Conservation (phyloP, 2,888 invertebrate species). For the Eupeodes luniger region DNA sequence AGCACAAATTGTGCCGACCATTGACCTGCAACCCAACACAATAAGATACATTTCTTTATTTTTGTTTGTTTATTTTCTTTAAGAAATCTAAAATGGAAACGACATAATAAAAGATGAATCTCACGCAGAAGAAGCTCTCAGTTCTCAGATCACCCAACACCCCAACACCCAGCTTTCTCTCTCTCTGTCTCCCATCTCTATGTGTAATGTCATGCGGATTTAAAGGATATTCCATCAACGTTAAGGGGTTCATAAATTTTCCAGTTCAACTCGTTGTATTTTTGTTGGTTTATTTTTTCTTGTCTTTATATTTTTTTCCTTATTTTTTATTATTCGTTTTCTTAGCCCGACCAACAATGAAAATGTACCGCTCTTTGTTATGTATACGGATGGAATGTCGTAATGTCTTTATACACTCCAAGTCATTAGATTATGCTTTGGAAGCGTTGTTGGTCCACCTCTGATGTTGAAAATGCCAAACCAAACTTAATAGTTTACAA, state of each 20-base stretch:
- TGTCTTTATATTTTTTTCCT: neutral
- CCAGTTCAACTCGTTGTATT: constrained; percentile 55
- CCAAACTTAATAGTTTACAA: no score
- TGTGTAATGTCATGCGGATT: constrained; percentile 68
- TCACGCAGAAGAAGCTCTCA: constrained; percentile 65
- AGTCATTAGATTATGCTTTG: neutral
- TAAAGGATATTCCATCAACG: constrained; percentile 74
- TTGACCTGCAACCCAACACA: constrained; percentile 71
- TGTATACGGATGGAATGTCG: neutral
- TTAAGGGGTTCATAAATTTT: constrained; percentile 76
- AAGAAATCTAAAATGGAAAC: constrained; percentile 31
- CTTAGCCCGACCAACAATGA: constrained; percentile 33
- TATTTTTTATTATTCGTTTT: constrained; percentile 3
- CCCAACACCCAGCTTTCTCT: no score
- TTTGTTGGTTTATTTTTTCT: constrained; percentile 17
- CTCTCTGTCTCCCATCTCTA: neutral
- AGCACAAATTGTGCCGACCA: constrained; percentile 73
- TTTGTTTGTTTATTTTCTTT: neutral
- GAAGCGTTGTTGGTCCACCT: neutral
- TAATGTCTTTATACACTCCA: neutral
- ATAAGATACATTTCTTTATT: constrained; percentile 45
- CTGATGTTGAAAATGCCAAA: no score
- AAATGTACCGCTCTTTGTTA: constrained; percentile 12
- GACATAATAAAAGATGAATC: constrained; percentile 59
- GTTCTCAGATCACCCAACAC: constrained; percentile 21